Base-by-base conservation (phyloP, 2,888 invertebrate species). In the Synanthedon myopaeformis region DNA sequence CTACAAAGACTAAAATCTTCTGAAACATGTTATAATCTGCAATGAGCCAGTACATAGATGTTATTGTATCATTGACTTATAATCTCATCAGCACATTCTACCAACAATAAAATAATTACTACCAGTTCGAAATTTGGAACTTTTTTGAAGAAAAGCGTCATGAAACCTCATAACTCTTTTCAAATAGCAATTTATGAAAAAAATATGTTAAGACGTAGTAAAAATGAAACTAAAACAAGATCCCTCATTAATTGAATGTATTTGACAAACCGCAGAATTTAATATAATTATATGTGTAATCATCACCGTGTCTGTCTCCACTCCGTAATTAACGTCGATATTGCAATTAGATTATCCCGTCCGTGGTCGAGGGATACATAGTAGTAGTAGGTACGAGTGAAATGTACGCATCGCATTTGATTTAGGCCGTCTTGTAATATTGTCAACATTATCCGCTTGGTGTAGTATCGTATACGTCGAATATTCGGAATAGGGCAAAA, bases 401-500 rank as follows among this genome's bases (percentile, higher is more conserved):
- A 70, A 58, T 57, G 54, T 55, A 45, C 55, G 12, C 70, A 69
- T 65, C 68, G 67, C 62, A 67, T 70, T 68, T 64, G 68, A 74
- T 69, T 69, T 68, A 62, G 67, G 41, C 49, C 49, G 67, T 65
- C 69, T 67, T 70, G 75, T 67, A 76, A 76, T 71, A 79, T 76
- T 72, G 65, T 65, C 65, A 63, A 66, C 74, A 77, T 79, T 78
- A 79, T 79, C 80, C 74, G 76, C 69, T 62, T 67, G 71, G 72
- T 79, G 73, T 35, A 35, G 73, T 35, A 35, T 35, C 35, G 35
- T 35, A 35, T 77, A 76, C 75, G 76, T 72, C 69, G 84, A 82
- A 85, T 85, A 85, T 79, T 82, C 83, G 68, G 73, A 75, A 76
- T 82, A 79, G 79, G 79, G 81, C 76, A 78, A 73, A 80, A 82